A percentile compares a stretch with the other conserved stretches of the same genome.
phyloP scores from a whole-genome alignment of 2,888 invertebrate genomes.

The Habrosyne pyritoides region DNA sequence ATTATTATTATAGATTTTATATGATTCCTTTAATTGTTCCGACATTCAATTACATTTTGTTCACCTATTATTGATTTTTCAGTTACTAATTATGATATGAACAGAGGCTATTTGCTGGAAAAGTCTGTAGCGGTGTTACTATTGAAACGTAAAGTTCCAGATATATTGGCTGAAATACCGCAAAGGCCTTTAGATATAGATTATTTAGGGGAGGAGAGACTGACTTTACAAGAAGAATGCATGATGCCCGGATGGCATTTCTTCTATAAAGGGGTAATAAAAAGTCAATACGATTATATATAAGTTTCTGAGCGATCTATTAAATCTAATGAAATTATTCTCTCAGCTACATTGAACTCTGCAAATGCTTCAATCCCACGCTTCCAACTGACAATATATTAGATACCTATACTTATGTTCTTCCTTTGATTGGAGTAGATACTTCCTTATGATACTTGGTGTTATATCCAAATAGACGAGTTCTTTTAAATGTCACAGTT shows the following conservation, averaged over 20 bases:
- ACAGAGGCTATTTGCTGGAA: constrained; percentile 55
- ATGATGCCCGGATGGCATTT: constrained; percentile 70
- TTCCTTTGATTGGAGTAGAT: too few relatives aligned
- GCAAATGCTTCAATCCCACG: too few relatives aligned
- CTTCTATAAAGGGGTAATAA: constrained; percentile 63
- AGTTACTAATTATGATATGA: constrained; percentile 12
- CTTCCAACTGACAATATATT: too few relatives aligned
- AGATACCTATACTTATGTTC: too few relatives aligned
- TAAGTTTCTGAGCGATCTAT: too few relatives aligned
- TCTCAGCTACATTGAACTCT: too few relatives aligned
- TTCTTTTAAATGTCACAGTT: too few relatives aligned
- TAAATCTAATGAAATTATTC: too few relatives aligned
- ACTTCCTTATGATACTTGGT: too few relatives aligned
- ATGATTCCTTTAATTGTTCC: neutral
- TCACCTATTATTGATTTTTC: constrained; percentile 1
- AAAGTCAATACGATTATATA: neutral
- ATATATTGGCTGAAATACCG: constrained; percentile 59
- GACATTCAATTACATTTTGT: neutral
- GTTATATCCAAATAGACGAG: too few relatives aligned
- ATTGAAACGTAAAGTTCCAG: constrained; percentile 58
- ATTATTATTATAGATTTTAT: too few relatives aligned
- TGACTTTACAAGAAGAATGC: constrained; percentile 65
- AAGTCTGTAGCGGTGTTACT: constrained; percentile 58
- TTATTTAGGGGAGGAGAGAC: constrained; percentile 43
- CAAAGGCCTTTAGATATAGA: constrained; percentile 51